Percentiles rank a stretch among this genome's conserved stretches.
These are phyloP conservation scores for Microtus californicus DNA, from an alignment of 2,797 vertebrate genomes.

Conservation along the genomic window DNA sequence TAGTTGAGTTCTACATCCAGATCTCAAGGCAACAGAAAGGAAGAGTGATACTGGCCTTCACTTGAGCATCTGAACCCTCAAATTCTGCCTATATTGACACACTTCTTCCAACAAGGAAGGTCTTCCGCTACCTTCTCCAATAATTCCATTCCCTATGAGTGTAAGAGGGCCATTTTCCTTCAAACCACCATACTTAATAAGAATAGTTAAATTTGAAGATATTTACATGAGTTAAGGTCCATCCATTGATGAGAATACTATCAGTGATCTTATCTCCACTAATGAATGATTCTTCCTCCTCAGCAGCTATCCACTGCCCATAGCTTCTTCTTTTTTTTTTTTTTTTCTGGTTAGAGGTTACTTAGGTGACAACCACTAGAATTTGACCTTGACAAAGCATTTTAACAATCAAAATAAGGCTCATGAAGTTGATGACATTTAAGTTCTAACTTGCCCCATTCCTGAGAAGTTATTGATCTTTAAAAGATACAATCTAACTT, in stretches of 20 bases:
- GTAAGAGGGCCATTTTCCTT: neutral
- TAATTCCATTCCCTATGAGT: neutral
- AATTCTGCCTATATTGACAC: neutral
- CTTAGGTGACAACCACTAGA: neutral
- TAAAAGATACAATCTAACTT: constrained; percentile 16
- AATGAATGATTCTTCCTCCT: too few species aligned
- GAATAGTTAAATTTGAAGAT: neutral
- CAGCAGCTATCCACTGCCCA: too few species aligned
- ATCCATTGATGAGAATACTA: neutral
- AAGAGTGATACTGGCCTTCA: neutral
- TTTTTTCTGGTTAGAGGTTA: neutral
- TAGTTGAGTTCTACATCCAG: neutral
- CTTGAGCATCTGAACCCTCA: neutral
- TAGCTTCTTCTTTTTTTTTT: neutral
- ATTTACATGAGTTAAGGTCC: neutral
- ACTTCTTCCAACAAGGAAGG: neutral
- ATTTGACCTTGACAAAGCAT: neutral
- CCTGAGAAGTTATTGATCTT: constrained; percentile 36
- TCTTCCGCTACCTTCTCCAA: neutral
- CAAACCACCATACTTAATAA: neutral
- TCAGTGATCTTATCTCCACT: neutral
- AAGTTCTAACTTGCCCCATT: constrained; percentile 14
- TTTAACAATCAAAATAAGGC: constrained; percentile 1
- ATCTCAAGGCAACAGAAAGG: neutral
- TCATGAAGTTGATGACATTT: constrained; percentile 14